phyloP scores from a whole-genome alignment of 2,113 vertebrate genomes.

The Paramormyrops kingsleyae region DNA sequence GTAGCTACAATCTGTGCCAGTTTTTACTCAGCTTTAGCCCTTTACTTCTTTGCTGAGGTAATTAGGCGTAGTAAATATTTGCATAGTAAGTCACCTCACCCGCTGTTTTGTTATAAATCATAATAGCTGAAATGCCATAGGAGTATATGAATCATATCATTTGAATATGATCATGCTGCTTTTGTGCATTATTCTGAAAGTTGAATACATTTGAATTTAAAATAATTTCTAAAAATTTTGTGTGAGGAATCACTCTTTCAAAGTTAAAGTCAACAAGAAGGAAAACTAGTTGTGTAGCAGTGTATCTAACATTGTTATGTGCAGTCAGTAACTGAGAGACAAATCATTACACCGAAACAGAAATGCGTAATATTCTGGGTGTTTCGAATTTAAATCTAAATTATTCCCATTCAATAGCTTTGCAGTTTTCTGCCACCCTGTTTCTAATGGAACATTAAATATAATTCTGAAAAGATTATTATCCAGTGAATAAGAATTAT shows the following conservation, averaged over 20 bases:
- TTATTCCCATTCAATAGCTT: not conserved
- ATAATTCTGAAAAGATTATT: slow-evolving; percentile 3
- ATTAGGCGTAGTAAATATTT: not conserved
- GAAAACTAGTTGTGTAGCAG: not conserved
- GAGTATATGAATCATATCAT: not conserved
- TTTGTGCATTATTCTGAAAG: not conserved
- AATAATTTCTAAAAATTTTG: not conserved
- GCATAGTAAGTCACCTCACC: not conserved
- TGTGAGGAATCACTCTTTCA: not conserved
- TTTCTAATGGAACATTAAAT: slow-evolving; percentile 8
- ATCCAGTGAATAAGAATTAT: not conserved
- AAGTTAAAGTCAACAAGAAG: not conserved
- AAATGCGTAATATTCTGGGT: not conserved
- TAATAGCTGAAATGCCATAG: not conserved
- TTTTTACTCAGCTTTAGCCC: not conserved
- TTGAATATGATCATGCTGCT: not conserved
- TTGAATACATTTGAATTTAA: not conserved
- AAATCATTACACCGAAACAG: not conserved
- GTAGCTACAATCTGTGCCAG: not conserved
- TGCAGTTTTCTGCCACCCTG: not conserved
- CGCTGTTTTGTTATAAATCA: not conserved
- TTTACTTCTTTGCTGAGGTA: not conserved
- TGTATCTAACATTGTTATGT: not conserved
- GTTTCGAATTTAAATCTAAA: not conserved
- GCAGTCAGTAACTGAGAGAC: not conserved